Base-by-base conservation (phyloP, 2,113 vertebrate species). In the Connochaetes taurinus region DNA sequence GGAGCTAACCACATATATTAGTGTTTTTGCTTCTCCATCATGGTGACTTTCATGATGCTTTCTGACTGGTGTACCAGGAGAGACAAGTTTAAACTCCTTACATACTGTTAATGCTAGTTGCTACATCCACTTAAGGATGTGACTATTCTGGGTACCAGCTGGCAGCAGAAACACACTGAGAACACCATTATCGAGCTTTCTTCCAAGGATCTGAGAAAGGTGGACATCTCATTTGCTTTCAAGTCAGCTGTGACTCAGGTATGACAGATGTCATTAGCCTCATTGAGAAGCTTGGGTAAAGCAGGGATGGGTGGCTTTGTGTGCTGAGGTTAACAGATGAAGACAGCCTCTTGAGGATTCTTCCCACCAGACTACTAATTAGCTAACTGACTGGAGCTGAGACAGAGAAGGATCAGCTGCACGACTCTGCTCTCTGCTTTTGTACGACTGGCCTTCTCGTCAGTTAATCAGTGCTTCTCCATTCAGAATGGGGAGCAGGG, bases 151-250 rank as follows among this genome's bases (percentile, higher is more conserved):
- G n/a, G 57, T 52, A 87, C 36, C n/a, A 94, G 53, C 47, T 80
- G 62, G 85, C 29, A 62, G 58, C 25, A 85, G 91, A 78, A 82
- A 45, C n/a, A 50, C 45, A 94, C 33, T 40, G 82, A 95, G 50
- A 76, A 78, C 29, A 74, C 21, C 52, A 40, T 36, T 80, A 86
- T 60, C 29, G 45, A 74, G 36, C 60, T 76, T 95, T 84, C 88
- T 87, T 95, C 57, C 55, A 84, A 96, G 55, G 67, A 95, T 62
- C n/a, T 58, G 33, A 90, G 62, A 90, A 87, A 45, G 62, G 47
- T 80, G 40, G 83, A 85, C 52, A 87, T 43, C 87, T 93, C 21
- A 16, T 86, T 95, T 97, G 40, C 81, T 96, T 91, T 95, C 91
- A 9, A 40, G 88, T 86, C 90, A 89, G 78, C 33, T 58, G 33